phyloP scores from a whole-genome alignment of 35 echinoderm and acorn worm species.

The Lytechinus pictus region DNA sequence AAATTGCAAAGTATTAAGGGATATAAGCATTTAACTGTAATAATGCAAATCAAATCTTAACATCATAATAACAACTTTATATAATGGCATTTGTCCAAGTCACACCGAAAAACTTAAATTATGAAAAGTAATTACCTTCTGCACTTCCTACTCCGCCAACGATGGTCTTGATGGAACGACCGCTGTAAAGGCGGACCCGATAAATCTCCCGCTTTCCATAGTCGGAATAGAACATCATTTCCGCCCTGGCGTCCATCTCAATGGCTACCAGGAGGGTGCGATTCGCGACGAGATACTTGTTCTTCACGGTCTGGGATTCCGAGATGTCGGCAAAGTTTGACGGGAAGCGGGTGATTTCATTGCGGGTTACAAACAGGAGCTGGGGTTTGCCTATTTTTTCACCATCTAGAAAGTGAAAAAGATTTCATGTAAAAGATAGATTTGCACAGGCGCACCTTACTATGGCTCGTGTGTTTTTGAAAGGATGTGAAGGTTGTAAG shows the following conservation, averaged over 20 bases:
- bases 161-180: constrained; percentile 37
- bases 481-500: no score
- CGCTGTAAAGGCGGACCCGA: constrained; percentile 42
- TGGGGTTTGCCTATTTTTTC: constrained; percentile 61
- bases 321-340: constrained; percentile 50
- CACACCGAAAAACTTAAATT: no score
- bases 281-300: constrained; percentile 46
- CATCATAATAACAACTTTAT: no score
- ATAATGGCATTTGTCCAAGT: no score
- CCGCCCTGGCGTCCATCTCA: constrained; percentile 29
- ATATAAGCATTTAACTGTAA: no score
- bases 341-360: constrained; percentile 45
- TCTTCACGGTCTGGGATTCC: background rate
- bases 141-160: constrained; percentile 73
- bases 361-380: constrained; percentile 61
- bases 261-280: constrained; percentile 56
- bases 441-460: no score
- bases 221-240: constrained; percentile 66
- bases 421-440: no score
- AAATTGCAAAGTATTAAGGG: no score
- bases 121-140: constrained; percentile 60
- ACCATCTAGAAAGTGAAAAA: background rate
- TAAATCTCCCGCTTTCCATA: constrained; percentile 62
- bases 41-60: no score
- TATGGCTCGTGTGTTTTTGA: no score